These are phyloP conservation scores for Dugesia japonica DNA, from an alignment of 2,888 invertebrate genomes.

Conservation along the genomic window DNA sequence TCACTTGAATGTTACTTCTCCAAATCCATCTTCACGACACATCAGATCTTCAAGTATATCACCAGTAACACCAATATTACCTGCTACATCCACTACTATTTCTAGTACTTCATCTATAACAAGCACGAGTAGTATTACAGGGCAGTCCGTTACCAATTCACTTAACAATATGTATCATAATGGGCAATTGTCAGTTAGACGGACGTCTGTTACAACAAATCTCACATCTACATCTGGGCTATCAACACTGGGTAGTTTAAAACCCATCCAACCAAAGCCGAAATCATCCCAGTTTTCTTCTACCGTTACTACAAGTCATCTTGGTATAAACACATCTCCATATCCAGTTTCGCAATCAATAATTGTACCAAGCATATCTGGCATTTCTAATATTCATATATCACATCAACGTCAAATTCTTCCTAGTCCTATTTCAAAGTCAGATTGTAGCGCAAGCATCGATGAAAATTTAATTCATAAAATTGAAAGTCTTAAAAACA, in stretches of 20 bases:
- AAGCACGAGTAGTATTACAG: neutral
- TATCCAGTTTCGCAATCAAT: neutral
- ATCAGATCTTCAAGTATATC: constrained; percentile 6
- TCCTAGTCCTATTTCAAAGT: constrained; percentile 12
- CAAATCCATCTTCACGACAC: neutral
- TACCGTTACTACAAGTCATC: neutral
- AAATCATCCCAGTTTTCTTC: neutral
- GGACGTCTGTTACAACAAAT: neutral
- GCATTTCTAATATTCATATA: neutral
- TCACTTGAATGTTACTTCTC: neutral
- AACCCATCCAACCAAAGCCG: neutral
- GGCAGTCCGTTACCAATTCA: neutral
- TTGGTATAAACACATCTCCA: neutral
- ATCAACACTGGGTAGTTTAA: neutral
- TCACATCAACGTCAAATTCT: constrained; percentile 21
- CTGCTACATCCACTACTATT: neutral
- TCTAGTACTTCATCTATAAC: neutral
- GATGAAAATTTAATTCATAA: constrained; percentile 10
- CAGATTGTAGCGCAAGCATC: neutral
- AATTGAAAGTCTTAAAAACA: neutral
- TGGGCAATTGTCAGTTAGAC: neutral
- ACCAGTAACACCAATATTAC: neutral
- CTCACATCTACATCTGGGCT: neutral
- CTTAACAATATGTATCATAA: neutral
- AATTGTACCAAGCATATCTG: neutral